Percentiles rank a stretch among this genome's conserved stretches.
phyloP scores from a whole-genome alignment of 2,113 vertebrate genomes.

The Scortum barcoo region DNA sequence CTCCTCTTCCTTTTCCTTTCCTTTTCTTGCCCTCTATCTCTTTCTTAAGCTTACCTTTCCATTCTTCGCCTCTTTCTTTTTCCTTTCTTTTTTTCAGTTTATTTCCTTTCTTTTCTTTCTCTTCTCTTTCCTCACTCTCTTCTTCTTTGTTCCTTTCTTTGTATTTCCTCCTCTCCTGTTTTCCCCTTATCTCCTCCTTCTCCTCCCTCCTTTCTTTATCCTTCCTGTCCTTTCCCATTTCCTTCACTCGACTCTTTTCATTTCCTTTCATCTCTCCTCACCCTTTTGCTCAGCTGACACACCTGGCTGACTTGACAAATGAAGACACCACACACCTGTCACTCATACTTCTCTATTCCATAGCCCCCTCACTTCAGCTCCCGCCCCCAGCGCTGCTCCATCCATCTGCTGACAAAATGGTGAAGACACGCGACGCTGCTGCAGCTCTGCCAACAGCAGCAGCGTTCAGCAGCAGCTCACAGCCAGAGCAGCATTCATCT shows the following conservation, averaged over 20 bases:
- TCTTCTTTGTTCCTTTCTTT: neutral
- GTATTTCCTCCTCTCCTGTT: no score
- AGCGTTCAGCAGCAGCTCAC: neutral
- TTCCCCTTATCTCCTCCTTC: neutral
- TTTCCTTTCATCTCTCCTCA: constrained; percentile 22
- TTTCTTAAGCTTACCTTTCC: neutral
- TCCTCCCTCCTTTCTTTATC: neutral
- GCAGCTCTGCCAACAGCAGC: constrained; percentile 17
- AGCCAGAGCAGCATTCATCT: constrained; percentile 47
- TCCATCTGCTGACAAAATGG: constrained; percentile 53
- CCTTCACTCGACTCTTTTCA: neutral
- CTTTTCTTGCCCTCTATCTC: neutral
- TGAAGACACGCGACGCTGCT: constrained; percentile 2
- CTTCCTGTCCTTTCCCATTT: neutral
- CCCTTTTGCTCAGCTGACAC: constrained; percentile 41
- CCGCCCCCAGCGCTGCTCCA: constrained; percentile 17
- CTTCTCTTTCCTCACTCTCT: fast-evolving
- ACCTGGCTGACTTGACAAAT: constrained; percentile 67
- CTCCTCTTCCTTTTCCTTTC: neutral
- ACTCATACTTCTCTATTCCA: constrained; percentile 49
- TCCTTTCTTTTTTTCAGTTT: neutral
- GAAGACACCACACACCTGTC: constrained; percentile 60
- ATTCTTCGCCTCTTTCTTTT: neutral
- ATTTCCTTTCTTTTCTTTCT: neutral
- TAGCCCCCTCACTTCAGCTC: constrained; percentile 14